These are phyloP conservation scores for Alces alces DNA, from an alignment of 2,113 vertebrate species.

Conservation along the genomic window DNA sequence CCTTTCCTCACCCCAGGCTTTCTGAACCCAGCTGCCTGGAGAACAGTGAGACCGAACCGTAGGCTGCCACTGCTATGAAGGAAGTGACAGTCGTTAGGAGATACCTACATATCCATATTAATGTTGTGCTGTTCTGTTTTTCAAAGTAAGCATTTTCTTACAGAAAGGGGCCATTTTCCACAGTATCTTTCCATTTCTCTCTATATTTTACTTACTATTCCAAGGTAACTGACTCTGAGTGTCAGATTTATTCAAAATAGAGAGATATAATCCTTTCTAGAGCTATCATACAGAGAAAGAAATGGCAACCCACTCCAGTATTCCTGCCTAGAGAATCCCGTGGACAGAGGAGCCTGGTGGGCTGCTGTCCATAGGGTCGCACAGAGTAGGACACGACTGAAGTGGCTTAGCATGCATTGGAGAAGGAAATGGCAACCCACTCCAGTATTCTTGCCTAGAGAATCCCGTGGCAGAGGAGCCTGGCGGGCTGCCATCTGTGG, in stretches of 20 bases:
- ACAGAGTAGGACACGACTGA: neutral
- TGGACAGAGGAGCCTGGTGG: neutral
- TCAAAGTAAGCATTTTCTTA: neutral
- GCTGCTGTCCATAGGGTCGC: fast-evolving
- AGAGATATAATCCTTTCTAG: neutral
- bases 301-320: neutral
- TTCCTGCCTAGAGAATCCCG: neutral
- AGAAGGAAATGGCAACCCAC: neutral
- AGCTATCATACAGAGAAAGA: neutral
- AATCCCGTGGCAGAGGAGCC: neutral
- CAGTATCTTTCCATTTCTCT: neutral
- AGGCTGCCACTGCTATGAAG: fast-evolving
- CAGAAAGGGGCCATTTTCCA: neutral
- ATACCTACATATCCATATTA: fast-evolving
- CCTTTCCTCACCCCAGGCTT: neutral
- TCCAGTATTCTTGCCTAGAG: neutral
- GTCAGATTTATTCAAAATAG: neutral
- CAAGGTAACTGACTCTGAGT: neutral
- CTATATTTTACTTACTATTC: neutral
- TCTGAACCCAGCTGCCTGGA: neutral
- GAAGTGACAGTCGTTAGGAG: neutral
- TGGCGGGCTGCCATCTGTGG: neutral
- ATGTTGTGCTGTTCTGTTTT: neutral
- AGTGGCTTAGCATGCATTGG: neutral
- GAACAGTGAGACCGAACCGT: neutral